A percentile compares a stretch with the other conserved stretches of the same genome.
Conservation (phyloP, 2,113 vertebrate species). For the Saguinus imperator region DNA sequence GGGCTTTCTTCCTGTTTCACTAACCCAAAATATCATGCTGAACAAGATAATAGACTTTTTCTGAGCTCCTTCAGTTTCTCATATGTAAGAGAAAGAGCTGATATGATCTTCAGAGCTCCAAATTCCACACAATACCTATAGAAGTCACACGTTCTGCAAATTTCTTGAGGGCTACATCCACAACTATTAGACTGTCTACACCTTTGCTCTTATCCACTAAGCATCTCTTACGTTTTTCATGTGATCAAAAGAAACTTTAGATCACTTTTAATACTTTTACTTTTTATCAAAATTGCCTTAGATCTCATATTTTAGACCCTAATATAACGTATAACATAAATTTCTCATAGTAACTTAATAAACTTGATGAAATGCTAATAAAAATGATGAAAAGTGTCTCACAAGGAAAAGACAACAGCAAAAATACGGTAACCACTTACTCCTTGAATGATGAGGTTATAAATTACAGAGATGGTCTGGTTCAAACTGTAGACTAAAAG, state of each 20-base stretch:
- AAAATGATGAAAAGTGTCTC: conserved; percentile 67
- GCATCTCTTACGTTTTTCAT: not conserved
- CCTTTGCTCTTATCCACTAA: not conserved
- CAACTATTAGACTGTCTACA: not conserved
- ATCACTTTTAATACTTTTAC: conserved; percentile 45
- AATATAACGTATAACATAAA: conserved; percentile 57
- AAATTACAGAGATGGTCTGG: conserved; percentile 50
- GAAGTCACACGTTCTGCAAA: not conserved
- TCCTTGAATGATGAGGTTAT: conserved; percentile 55
- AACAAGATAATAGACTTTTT: not conserved
- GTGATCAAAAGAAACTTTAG: not conserved
- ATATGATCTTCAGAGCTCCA: not conserved
- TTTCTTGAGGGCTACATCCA: not conserved
- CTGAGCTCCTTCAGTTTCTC: not conserved
- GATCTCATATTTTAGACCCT: not conserved
- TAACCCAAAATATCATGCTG: not conserved
- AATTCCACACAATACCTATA: not conserved
- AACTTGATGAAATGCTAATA: conserved; percentile 65
- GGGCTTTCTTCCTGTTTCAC: not conserved
- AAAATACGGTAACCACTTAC: conserved; percentile 43
- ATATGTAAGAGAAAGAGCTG: not conserved
- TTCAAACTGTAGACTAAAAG: conserved; percentile 46
- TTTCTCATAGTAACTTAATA: conserved; percentile 56
- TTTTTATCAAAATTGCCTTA: conserved; percentile 61
- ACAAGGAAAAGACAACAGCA: conserved; percentile 30